phyloP scores from a whole-genome alignment of 2,797 vertebrate species.

The Synanceia verrucosa region DNA sequence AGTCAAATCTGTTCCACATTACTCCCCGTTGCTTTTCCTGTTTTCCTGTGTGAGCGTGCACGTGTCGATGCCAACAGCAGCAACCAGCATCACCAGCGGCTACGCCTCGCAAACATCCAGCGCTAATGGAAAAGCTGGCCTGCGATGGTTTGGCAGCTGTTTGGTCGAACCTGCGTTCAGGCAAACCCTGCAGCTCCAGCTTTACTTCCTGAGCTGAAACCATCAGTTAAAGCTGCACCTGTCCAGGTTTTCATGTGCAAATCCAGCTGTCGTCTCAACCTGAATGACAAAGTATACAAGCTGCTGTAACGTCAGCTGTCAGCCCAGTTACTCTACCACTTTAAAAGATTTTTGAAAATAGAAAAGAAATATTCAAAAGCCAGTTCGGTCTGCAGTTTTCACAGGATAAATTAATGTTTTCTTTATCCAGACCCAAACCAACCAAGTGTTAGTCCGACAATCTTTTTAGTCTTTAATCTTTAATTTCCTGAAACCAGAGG shows the following conservation, averaged over 20 bases:
- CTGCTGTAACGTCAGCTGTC: conserved; percentile 1
- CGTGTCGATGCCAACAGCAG: conserved; percentile 51
- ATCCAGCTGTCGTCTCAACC: conserved; percentile 48
- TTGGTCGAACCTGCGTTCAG: conserved; percentile 25
- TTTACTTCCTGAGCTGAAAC: conserved; percentile 9
- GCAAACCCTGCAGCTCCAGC: conserved; percentile 1
- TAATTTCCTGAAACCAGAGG: not conserved
- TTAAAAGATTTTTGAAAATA: not conserved
- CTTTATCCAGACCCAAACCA: not conserved
- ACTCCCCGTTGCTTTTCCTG: conserved; percentile 69
- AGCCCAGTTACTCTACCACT: not conserved
- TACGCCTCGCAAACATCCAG: conserved; percentile 57
- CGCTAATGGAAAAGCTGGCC: conserved; percentile 68
- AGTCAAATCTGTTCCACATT: conserved; percentile 74
- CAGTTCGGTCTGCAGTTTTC: not conserved
- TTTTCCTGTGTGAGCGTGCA: conserved; percentile 33
- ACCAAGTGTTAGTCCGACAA: not conserved
- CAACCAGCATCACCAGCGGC: conserved; percentile 51
- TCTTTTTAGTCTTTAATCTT: no score
- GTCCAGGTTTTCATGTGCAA: conserved; percentile 48
- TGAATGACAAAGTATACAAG: not conserved
- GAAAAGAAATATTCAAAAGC: not conserved
- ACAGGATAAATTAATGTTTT: not conserved
- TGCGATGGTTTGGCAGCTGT: conserved; percentile 50
- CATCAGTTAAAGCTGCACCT: not conserved